Evolutionary conservation across 2,113 vertebrate genomes (phyloP).

Genomic region (Cryptotis parvus): DNA sequence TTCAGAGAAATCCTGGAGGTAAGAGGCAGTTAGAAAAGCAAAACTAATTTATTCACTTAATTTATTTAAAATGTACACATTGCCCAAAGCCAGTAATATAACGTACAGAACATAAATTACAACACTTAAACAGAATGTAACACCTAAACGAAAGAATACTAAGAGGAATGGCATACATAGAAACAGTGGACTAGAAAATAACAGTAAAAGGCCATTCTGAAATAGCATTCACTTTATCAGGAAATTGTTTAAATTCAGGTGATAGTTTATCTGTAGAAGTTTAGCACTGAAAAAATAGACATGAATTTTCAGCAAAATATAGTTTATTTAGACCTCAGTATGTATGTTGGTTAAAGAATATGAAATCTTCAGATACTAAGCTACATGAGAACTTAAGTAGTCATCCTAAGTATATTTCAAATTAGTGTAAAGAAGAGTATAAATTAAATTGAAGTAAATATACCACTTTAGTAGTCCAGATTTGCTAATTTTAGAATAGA

Average conservation of each 20-base stretch:
- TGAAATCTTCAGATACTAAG: neutral
- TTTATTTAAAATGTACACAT: conserved; percentile 58
- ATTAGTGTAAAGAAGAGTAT: neutral
- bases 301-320: neutral
- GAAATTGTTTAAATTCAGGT: neutral
- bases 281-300: neutral
- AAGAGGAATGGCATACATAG: neutral
- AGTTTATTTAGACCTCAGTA: neutral
- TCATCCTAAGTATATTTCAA: neutral
- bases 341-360: conserved; percentile 10
- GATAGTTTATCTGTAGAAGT: neutral
- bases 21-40: conserved; percentile 31
- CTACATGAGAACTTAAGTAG: conserved; percentile 10
- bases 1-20: conserved; percentile 44
- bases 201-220: neutral
- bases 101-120: conserved; percentile 30
- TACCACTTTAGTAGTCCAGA: neutral
- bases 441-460: neutral
- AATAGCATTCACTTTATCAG: neutral
- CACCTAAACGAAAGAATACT: neutral
- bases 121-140: conserved; percentile 4
- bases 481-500: neutral
- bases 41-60: conserved; percentile 60
- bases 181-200: neutral
- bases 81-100: conserved; percentile 35